Percentiles rank a stretch among this genome's conserved stretches.
phyloP scores from a whole-genome alignment of 2,797 vertebrate genomes.

The Glyptemys insculpta region DNA sequence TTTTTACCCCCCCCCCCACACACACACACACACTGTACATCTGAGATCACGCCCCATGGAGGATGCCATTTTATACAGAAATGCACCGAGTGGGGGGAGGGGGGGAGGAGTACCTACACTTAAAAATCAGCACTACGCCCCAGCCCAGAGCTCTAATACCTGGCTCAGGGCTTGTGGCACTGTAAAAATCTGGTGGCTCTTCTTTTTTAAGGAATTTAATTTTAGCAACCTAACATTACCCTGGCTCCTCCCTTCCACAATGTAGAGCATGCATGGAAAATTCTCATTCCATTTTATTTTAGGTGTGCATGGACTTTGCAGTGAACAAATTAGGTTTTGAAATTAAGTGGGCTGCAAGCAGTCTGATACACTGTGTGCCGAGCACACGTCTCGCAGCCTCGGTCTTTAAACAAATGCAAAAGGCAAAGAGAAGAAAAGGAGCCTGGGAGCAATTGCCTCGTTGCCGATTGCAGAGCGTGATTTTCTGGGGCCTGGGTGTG shows the following conservation, averaged over 20 bases:
- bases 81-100: background rate
- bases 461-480: background rate
- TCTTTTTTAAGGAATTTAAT: slow-evolving; percentile 26
- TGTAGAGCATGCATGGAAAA: slow-evolving; percentile 61
- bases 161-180: background rate
- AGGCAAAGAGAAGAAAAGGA: background rate
- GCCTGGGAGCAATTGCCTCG: background rate
- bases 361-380: slow-evolving; percentile 54
- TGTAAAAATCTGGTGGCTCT: background rate
- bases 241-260: background rate
- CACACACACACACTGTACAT: background rate
- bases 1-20: no score
- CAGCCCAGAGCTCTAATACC: background rate
- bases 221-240: slow-evolving; percentile 40
- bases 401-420: slow-evolving; percentile 40
- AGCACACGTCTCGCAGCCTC: background rate
- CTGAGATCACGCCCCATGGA: background rate
- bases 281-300: slow-evolving; percentile 65
- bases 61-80: background rate
- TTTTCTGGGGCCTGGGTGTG: accelerated
- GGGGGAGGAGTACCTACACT: background rate
- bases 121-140: background rate
- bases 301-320: slow-evolving; percentile 64
- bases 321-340: slow-evolving; percentile 77
- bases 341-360: slow-evolving; percentile 74